A percentile compares a stretch with the other conserved stretches of the same genome.
Evolutionary conservation across 2,888 invertebrate species (phyloP).

Genomic region (Phorcus lineatus): DNA sequence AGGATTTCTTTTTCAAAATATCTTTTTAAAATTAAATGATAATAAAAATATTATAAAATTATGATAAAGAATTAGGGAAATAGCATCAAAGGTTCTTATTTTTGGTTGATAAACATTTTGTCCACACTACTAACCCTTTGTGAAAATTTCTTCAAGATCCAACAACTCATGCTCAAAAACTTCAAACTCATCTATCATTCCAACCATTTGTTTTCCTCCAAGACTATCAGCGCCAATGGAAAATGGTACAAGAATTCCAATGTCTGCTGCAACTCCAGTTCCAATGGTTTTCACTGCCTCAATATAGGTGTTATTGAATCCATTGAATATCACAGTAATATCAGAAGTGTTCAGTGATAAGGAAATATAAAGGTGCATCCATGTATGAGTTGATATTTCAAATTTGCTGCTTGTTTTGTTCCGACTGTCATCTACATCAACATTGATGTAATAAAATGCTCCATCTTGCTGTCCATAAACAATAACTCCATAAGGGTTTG

Average conservation of each 20-base stretch:
- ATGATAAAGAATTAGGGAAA: background rate
- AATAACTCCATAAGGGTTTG: background rate
- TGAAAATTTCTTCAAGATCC: background rate
- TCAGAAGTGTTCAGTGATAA: background rate
- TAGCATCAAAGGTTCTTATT: background rate
- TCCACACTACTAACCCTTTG: background rate
- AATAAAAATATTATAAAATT: background rate
- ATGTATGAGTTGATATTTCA: slow-evolving; percentile 25
- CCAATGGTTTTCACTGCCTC: background rate
- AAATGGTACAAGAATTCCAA: slow-evolving; percentile 6
- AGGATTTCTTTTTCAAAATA: no score
- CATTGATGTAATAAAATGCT: background rate
- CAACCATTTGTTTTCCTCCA: slow-evolving; percentile 1
- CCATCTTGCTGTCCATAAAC: slow-evolving; percentile 13
- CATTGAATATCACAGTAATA: slow-evolving; percentile 9
- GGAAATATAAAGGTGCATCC: slow-evolving; percentile 28
- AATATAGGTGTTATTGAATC: slow-evolving; percentile 1
- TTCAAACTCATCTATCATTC: slow-evolving; percentile 12
- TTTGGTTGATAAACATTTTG: background rate
- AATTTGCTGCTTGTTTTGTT: background rate
- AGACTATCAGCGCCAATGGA: slow-evolving; percentile 11
- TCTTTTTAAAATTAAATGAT: no score
- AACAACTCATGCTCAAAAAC: background rate
- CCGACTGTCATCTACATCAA: background rate
- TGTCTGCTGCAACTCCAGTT: background rate